Conservation (phyloP, 1,140 invertebrate species). For the Macrotrachela quadricornifera region DNA sequence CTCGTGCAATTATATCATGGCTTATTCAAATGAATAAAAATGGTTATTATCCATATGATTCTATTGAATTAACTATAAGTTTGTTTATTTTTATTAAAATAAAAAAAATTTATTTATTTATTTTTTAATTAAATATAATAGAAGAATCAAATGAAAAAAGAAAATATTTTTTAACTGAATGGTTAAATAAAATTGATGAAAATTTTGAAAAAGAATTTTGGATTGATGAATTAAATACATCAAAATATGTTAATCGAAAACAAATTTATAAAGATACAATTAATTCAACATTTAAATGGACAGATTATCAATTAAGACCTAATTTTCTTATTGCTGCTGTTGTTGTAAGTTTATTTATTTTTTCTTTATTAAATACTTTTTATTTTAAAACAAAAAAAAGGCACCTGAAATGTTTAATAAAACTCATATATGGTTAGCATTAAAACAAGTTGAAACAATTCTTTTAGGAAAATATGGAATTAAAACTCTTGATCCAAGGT, state of each 20-base stretch:
- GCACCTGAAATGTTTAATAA: conserved; percentile 72
- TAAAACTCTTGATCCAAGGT: conserved; percentile 67
- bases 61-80: conserved; percentile 10
- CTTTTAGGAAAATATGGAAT: conserved; percentile 80
- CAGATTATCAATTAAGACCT: conserved; percentile 77
- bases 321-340: conserved; percentile 81
- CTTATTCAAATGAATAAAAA: conserved; percentile 1
- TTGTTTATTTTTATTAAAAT: no score
- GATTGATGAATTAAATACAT: conserved; percentile 32
- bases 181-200: conserved; percentile 55
- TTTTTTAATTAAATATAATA: background rate
- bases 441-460: conserved; percentile 48
- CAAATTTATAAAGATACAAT: conserved; percentile 79
- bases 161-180: conserved; percentile 43
- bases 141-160: conserved; percentile 36
- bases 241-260: conserved; percentile 52
- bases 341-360: conserved; percentile 34
- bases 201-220: conserved; percentile 77
- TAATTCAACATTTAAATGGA: conserved; percentile 57
- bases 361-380: background rate
- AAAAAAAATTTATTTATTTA: conserved; percentile 1
- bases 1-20: no score
- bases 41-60: no score
- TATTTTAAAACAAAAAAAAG: conserved; percentile 49
- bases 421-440: conserved; percentile 56